A percentile compares a stretch with the other conserved stretches of the same genome.
phyloP scores from a whole-genome alignment of 2,797 vertebrate genomes.

The Schizopygopsis pylzovi region DNA sequence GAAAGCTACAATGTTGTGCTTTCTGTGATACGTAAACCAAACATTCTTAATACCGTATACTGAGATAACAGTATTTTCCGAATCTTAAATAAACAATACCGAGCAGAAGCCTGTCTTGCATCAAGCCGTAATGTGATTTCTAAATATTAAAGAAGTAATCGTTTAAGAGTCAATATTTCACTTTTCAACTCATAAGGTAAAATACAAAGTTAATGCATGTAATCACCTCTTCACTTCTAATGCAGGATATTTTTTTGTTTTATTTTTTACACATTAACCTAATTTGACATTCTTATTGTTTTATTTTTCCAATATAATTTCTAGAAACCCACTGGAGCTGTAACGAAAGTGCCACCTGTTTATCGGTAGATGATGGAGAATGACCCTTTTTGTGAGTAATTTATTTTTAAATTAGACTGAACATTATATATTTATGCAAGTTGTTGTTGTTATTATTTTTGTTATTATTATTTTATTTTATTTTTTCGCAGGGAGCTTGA shows the following conservation, averaged over 20 bases:
- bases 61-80: conserved; percentile 27
- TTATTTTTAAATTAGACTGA: background rate
- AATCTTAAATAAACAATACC: conserved; percentile 25
- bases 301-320: background rate
- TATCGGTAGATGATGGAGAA: background rate
- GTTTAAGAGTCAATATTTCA: background rate
- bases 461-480: too few species aligned
- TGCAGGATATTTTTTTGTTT: background rate
- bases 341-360: background rate
- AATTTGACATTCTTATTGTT: background rate
- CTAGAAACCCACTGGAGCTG: background rate
- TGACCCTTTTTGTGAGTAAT: background rate
- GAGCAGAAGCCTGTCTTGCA: background rate
- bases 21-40: conserved; percentile 22
- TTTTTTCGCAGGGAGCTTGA: too few species aligned
- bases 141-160: background rate
- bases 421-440: too few species aligned
- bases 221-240: background rate
- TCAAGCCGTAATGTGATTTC: conserved; percentile 2
- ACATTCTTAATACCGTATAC: conserved; percentile 9
- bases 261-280: background rate
- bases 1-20: conserved; percentile 23
- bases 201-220: background rate
- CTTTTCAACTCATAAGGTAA: background rate
- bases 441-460: too few species aligned